Conservation (phyloP, 2,797 vertebrate species). For the Brachyrhaphis roseni region DNA sequence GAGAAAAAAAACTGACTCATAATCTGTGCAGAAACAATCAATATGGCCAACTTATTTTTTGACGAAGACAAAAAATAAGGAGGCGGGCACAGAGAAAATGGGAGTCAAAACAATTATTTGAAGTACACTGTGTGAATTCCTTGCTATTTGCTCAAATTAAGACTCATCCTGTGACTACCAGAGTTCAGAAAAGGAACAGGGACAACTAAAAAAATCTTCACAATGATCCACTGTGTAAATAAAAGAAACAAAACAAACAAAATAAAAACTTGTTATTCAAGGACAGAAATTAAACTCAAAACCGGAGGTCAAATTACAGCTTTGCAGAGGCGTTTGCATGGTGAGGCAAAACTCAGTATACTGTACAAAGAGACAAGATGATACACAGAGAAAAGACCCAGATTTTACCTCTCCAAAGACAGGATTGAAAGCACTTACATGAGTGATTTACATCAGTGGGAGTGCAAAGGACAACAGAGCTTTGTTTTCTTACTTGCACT, state of each 20-base stretch:
- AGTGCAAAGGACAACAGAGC: conserved; percentile 34
- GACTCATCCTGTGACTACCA: conserved; percentile 13
- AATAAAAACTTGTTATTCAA: neutral
- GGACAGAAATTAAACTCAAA: conserved; percentile 15
- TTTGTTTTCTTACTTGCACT: conserved; percentile 33
- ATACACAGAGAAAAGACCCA: conserved; percentile 6
- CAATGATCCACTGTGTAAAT: conserved; percentile 15
- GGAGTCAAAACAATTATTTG: neutral
- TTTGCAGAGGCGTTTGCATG: conserved; percentile 13
- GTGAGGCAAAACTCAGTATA: conserved; percentile 5
- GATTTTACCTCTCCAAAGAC: conserved; percentile 38
- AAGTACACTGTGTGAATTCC: conserved; percentile 24
- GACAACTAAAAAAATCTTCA: neutral
- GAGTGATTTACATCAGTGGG: conserved; percentile 41
- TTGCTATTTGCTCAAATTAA: conserved; percentile 28
- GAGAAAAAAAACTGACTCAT: neutral
- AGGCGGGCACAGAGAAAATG: neutral
- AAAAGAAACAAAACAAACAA: neutral
- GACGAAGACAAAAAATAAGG: conserved; percentile 8
- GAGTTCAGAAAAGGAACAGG: conserved; percentile 14
- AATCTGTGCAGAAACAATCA: conserved; percentile 1
- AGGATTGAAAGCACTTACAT: conserved; percentile 37
- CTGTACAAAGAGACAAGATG: conserved; percentile 14
- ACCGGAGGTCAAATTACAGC: conserved; percentile 32
- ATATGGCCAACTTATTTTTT: conserved; percentile 27